Conservation (phyloP, 2,888 invertebrate species). For the Eurytoma californica region DNA sequence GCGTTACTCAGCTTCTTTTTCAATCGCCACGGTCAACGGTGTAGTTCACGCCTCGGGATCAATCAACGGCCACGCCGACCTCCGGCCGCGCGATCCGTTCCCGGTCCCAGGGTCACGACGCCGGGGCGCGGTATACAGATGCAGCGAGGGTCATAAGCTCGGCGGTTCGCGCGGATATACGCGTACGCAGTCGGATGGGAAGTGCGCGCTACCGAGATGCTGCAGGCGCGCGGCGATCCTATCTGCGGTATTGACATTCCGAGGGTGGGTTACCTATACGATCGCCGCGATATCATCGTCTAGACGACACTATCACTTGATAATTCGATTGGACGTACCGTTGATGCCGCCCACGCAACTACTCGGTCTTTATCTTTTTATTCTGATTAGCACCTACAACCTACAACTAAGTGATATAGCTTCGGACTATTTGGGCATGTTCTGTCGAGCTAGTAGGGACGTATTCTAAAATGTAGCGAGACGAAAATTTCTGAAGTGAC, state of each 20-base stretch:
- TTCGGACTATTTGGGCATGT: not conserved
- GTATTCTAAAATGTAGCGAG: no score
- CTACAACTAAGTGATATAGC: not conserved
- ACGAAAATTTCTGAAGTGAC: no score
- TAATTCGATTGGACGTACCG: constrained; percentile 40
- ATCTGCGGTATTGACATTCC: constrained; percentile 56
- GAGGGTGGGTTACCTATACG: constrained; percentile 51
- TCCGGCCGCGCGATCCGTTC: no score
- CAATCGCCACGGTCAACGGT: not conserved
- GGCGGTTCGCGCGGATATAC: not conserved
- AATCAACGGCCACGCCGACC: no score
- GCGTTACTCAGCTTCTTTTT: no score
- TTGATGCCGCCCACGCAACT: constrained; percentile 19
- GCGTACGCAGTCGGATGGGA: not conserved
- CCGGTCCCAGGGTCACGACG: no score
- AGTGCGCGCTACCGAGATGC: constrained; percentile 22
- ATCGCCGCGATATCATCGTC: constrained; percentile 55
- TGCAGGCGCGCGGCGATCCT: constrained; percentile 38
- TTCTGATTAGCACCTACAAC: not conserved
- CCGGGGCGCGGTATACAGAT: no score
- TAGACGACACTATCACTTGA: constrained; percentile 55
- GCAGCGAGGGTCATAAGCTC: not conserved
- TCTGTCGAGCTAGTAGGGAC: not conserved
- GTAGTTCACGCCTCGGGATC: no score
- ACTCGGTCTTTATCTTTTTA: constrained; percentile 45